A percentile compares a stretch with the other conserved stretches of the same genome.
Evolutionary conservation across 2,888 invertebrate genomes (phyloP).

Genomic region (Notocelia uddmanniana): DNA sequence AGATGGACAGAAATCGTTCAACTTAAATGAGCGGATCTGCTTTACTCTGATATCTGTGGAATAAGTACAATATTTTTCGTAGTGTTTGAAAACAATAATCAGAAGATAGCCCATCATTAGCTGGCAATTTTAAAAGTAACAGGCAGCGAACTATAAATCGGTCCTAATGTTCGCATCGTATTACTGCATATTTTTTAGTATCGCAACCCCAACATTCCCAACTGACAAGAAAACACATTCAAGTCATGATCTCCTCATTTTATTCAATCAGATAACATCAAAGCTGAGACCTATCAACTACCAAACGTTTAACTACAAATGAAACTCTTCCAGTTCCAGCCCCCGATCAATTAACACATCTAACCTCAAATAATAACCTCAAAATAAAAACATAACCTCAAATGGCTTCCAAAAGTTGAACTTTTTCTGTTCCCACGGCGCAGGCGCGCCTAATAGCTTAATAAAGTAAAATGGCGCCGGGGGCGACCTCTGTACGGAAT

Average conservation of each 20-base stretch:
- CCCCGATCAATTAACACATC: slow-evolving; percentile 48
- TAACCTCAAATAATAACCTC: slow-evolving; percentile 24
- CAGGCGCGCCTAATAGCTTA: slow-evolving; percentile 50
- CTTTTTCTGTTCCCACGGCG: slow-evolving; percentile 49
- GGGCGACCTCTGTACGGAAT: slow-evolving; percentile 28
- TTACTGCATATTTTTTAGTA: no score
- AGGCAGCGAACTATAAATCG: no score
- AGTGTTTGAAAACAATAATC: no score
- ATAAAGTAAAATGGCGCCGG: slow-evolving; percentile 49
- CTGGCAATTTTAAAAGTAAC: no score
- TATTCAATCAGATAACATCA: slow-evolving; percentile 4
- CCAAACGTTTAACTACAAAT: neutral
- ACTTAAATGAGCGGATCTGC: no score
- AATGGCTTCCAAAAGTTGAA: slow-evolving; percentile 41
- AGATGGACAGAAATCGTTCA: no score
- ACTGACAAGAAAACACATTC: neutral
- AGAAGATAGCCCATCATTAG: no score
- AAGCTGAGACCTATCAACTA: neutral
- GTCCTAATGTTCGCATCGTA: no score
- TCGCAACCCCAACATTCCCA: no score
- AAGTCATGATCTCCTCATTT: neutral
- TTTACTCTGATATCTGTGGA: no score
- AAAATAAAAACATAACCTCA: slow-evolving; percentile 44
- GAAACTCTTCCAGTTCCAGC: slow-evolving; percentile 28
- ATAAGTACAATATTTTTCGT: no score